Evolutionary conservation across 2,113 vertebrate genomes (phyloP).

Genomic region (Echinops telfairi): DNA sequence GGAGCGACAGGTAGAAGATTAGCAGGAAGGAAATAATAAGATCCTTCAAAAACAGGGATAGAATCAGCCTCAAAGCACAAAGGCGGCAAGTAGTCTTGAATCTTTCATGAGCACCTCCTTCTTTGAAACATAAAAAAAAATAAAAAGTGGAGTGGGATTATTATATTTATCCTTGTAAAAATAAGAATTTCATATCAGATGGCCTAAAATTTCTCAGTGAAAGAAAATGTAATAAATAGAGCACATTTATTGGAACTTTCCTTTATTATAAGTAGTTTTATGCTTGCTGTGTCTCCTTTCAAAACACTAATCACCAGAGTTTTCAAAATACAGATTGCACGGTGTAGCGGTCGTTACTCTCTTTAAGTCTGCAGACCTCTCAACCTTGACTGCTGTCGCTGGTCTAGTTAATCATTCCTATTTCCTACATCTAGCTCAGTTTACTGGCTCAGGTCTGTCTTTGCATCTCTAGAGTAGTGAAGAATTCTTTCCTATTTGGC

Average conservation of each 20-base stretch:
- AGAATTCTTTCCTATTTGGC: slow-evolving; percentile 37
- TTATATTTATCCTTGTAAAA: not conserved
- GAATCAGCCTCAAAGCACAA: not conserved
- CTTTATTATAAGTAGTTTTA: slow-evolving; percentile 5
- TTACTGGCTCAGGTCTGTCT: slow-evolving; percentile 14
- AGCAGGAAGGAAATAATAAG: not conserved
- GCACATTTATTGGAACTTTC: not conserved
- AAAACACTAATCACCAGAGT: not conserved
- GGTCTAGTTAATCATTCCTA: slow-evolving; percentile 46
- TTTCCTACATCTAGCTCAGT: slow-evolving; percentile 27
- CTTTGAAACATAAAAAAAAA: not conserved
- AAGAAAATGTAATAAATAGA: slow-evolving; percentile 22
- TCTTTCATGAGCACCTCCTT: not conserved
- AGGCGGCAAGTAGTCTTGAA: not conserved
- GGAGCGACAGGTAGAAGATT: not conserved
- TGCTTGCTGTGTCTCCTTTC: not conserved
- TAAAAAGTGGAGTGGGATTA: too few species aligned
- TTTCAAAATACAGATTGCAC: slow-evolving; percentile 48
- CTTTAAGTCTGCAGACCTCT: slow-evolving; percentile 49
- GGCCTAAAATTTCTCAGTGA: slow-evolving; percentile 33
- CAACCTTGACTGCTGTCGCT: slow-evolving; percentile 5
- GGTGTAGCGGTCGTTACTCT: not conserved
- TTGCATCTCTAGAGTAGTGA: slow-evolving; percentile 18
- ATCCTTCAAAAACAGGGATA: not conserved
- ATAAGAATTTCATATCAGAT: not conserved